Evolutionary conservation across 2,888 invertebrate genomes (phyloP).

Genomic region (Silvanus unidentatus): DNA sequence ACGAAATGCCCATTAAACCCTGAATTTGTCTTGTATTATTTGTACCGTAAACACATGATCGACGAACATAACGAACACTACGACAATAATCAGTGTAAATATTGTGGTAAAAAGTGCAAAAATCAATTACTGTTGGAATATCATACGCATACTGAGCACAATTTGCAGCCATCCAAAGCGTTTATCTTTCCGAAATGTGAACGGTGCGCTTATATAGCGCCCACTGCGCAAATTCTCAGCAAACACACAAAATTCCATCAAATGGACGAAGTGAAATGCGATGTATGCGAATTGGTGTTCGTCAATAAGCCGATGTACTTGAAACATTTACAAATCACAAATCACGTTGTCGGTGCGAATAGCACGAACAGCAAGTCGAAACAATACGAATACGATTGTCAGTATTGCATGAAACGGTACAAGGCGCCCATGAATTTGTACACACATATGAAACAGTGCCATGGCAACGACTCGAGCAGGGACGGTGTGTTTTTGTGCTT

Average conservation of each 20-base stretch:
- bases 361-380: conserved; percentile 2
- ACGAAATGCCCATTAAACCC: conserved; percentile 57
- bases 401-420: conserved; percentile 71
- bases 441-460: conserved; percentile 62
- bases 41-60: conserved; percentile 75
- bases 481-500: conserved; percentile 48
- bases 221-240: conserved; percentile 64
- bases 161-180: conserved; percentile 62
- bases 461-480: conserved; percentile 57
- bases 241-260: conserved; percentile 65
- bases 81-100: conserved; percentile 72
- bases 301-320: conserved; percentile 44
- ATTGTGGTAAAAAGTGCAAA: conserved; percentile 72
- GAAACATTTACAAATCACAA: conserved; percentile 53
- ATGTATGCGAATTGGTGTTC: conserved; percentile 54
- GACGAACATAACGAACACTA: conserved; percentile 75
- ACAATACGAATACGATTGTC: conserved; percentile 50
- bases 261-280: conserved; percentile 50
- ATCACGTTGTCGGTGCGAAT: conserved; percentile 19
- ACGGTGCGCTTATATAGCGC: conserved; percentile 67
- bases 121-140: conserved; percentile 70
- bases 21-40: conserved; percentile 71
- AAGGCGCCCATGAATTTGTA: conserved; percentile 64
- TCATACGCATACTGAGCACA: conserved; percentile 76
- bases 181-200: conserved; percentile 75